Evolutionary conservation across 1,140 invertebrate genomes (phyloP).

Genomic region (Ceratina australensis): DNA sequence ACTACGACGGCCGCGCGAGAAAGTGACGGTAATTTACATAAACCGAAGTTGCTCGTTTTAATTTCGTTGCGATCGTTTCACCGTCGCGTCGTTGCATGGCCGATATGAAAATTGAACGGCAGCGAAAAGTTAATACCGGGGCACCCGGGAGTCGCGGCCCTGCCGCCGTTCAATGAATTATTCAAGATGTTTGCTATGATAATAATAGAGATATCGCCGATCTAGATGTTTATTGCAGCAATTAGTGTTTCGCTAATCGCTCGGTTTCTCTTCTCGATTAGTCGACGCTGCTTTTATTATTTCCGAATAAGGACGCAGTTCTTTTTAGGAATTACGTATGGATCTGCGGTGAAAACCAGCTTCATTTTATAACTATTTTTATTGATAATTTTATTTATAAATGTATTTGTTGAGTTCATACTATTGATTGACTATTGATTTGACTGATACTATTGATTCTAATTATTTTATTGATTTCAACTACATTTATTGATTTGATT

Average conservation of each 20-base stretch:
- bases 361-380: too few relatives aligned
- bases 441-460: too few relatives aligned
- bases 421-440: too few relatives aligned
- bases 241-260: background rate
- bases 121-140: conserved; percentile 5
- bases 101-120: conserved; percentile 35
- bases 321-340: too few relatives aligned
- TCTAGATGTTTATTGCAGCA: background rate
- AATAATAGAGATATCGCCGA: conserved; percentile 13
- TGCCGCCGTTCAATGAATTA: conserved; percentile 15
- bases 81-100: background rate
- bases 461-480: too few relatives aligned
- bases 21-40: conserved; percentile 49
- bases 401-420: too few relatives aligned
- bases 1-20: conserved; percentile 24
- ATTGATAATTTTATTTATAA: too few relatives aligned
- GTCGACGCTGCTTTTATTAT: too few relatives aligned
- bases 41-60: conserved; percentile 31
- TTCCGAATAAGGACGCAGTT: too few relatives aligned
- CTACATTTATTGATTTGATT: too few relatives aligned
- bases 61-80: conserved; percentile 42
- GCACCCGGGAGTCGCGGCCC: too few relatives aligned
- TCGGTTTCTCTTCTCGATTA: background rate
- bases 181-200: background rate
- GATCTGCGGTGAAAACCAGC: too few relatives aligned